Evolutionary conservation across 1,140 invertebrate genomes (phyloP).

Genomic region (Euborellia annulipes): DNA sequence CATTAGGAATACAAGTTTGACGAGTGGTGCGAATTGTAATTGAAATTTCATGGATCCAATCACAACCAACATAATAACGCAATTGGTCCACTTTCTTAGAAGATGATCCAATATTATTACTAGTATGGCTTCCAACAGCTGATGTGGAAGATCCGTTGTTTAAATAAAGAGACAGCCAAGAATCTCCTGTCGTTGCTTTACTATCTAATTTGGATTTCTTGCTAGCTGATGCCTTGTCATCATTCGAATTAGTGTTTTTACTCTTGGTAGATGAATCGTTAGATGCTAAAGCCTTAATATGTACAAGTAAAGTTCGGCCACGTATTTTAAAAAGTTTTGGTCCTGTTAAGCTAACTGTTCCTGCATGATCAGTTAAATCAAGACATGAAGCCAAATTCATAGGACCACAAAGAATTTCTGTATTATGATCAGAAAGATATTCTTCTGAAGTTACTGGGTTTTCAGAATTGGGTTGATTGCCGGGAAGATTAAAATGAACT

Average conservation of each 20-base stretch:
- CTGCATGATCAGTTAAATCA: conserved; percentile 68
- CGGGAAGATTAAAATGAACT: conserved; percentile 35
- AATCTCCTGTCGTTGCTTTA: conserved; percentile 5
- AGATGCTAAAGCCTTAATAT: conserved; percentile 58
- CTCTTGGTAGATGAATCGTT: too few species aligned
- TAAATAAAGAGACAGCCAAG: conserved; percentile 7
- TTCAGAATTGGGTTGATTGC: conserved; percentile 23
- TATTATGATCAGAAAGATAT: conserved; percentile 71
- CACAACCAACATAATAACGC: conserved; percentile 45
- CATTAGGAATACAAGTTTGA: conserved; percentile 48
- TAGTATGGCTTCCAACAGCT: too few species aligned
- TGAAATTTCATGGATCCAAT: conserved; percentile 82
- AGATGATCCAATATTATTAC: too few species aligned
- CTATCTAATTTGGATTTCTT: conserved; percentile 8
- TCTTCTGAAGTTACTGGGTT: conserved; percentile 65
- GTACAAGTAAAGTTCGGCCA: conserved; percentile 63
- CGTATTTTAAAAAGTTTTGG: conserved; percentile 64
- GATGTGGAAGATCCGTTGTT: background rate
- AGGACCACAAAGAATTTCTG: conserved; percentile 78
- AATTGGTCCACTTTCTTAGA: conserved; percentile 17
- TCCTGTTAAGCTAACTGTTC: conserved; percentile 70
- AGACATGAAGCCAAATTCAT: conserved; percentile 61
- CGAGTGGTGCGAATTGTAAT: conserved; percentile 63
- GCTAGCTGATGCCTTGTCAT: conserved; percentile 1
- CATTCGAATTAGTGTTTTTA: too few species aligned